Conservation (phyloP, 2,797 vertebrate genomes). For the Rhinoraja longicauda region DNA sequence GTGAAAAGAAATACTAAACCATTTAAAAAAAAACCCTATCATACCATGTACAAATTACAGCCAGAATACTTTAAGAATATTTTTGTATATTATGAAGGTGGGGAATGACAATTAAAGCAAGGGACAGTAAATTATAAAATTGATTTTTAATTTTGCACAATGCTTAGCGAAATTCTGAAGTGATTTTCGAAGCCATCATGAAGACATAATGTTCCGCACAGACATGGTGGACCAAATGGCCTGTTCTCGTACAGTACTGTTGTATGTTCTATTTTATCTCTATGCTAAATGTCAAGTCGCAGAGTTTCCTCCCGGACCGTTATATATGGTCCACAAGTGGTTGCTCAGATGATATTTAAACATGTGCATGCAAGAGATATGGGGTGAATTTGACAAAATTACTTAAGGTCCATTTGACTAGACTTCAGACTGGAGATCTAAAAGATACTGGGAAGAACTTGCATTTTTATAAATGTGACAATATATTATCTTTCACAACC, state of each 20-base stretch:
- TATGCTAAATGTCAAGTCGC: not conserved
- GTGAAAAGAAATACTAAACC: not conserved
- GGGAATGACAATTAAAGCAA: not conserved
- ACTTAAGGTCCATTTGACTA: not conserved
- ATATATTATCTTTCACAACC: not conserved
- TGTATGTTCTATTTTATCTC: no score
- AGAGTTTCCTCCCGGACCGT: not conserved
- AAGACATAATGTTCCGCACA: no score
- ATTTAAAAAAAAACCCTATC: no score
- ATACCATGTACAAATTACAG: not conserved
- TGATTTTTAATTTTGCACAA: not conserved
- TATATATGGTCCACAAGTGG: not conserved
- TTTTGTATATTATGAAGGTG: not conserved
- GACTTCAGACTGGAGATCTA: not conserved
- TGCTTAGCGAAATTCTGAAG: not conserved
- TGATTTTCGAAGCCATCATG: not conserved
- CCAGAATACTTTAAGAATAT: not conserved
- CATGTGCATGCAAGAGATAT: not conserved
- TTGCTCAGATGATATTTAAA: not conserved
- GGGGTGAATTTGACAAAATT: not conserved
- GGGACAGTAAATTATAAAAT: not conserved
- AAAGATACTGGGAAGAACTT: not conserved
- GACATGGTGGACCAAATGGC: no score
- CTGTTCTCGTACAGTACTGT: no score
- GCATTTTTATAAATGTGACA: no score